Base-by-base conservation (phyloP, 2,888 invertebrate species). In the Patella caerulea region DNA sequence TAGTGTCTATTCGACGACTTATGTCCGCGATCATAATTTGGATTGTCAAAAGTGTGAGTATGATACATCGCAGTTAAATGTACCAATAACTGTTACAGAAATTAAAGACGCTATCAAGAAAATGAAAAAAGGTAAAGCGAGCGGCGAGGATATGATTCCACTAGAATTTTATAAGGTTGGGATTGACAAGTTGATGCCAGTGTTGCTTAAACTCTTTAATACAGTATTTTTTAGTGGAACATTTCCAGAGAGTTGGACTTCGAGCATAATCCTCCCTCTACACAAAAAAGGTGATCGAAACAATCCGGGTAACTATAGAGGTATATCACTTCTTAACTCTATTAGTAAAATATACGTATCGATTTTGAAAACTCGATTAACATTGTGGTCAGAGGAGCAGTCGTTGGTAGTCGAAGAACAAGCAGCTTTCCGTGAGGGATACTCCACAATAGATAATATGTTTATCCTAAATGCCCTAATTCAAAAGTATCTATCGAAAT, bases 331-430 rank as follows among this genome's bases (percentile, higher is more conserved):
- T 19, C 12, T 65, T 19, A 65, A 65, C 65, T n/a, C 24, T 11
- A 65, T 65, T 14, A 65, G 65, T 65, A 65, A 65, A 65, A 65
- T 65, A 65, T 65, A 19, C 24, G 24, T 24, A n/a, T 65, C 65
- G 24, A 24, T 65, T 19, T 24, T 65, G n/a, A 65, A 65, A 19
- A 65, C 7, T 24, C n/a, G 65, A 65, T n/a, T 65, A 19, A n/a
- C n/a, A 19, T 65, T 12, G 24, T 65, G 65, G 65, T n/a, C 65
- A 19, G 65, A 65, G 7, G 65, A 65, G 65, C 65, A 65, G n/a
- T 15, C 9, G n/a, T 12, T 9, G 19, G 7, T 65, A 19, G 65
- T n/a, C n/a, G 65, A 65, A 65, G 65, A 65, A 65, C 65, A 65
- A 24, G 65, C 65, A 24, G 65, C 19, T 11, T 65, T 65, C 24